Percentiles rank a stretch among this genome's conserved stretches.
Conservation (phyloP, 1,140 invertebrate species). For the Geopemphigus sp. region DNA sequence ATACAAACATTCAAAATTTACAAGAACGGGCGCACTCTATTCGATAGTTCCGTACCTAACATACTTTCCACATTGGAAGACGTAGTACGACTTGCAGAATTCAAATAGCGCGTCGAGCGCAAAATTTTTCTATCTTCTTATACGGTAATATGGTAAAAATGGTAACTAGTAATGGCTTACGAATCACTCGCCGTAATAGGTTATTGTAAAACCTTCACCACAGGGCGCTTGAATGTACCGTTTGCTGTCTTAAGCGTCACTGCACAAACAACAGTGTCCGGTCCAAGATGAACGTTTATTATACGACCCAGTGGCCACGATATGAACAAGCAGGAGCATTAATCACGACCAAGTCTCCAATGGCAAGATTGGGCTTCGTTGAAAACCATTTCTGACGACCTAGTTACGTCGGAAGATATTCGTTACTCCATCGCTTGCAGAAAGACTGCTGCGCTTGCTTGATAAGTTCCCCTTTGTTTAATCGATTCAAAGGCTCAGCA, state of each 20-base stretch:
- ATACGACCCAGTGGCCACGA: too few relatives aligned
- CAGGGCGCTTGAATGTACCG: background rate
- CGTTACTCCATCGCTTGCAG: constrained; percentile 54
- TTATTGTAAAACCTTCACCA: background rate
- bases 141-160: background rate
- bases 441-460: constrained; percentile 53
- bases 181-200: background rate
- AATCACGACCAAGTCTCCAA: background rate
- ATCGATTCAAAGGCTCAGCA: constrained; percentile 50
- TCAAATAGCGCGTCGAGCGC: too few relatives aligned
- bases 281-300: too few relatives aligned
- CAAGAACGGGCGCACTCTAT: too few relatives aligned
- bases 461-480: constrained; percentile 52
- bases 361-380: background rate
- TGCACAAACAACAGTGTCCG: background rate
- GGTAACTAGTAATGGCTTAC: background rate
- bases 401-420: constrained; percentile 55
- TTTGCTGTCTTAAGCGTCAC: background rate
- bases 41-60: too few relatives aligned
- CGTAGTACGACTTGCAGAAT: too few relatives aligned
- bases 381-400: constrained; percentile 52
- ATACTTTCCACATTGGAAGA: too few relatives aligned
- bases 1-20: too few relatives aligned
- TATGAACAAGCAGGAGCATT: too few relatives aligned
- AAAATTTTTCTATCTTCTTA: too few relatives aligned